A percentile compares a stretch with the other conserved stretches of the same genome.
These are phyloP conservation scores for Litoditis marina DNA, from an alignment of 2,888 invertebrate genomes.

Conservation along the genomic window DNA sequence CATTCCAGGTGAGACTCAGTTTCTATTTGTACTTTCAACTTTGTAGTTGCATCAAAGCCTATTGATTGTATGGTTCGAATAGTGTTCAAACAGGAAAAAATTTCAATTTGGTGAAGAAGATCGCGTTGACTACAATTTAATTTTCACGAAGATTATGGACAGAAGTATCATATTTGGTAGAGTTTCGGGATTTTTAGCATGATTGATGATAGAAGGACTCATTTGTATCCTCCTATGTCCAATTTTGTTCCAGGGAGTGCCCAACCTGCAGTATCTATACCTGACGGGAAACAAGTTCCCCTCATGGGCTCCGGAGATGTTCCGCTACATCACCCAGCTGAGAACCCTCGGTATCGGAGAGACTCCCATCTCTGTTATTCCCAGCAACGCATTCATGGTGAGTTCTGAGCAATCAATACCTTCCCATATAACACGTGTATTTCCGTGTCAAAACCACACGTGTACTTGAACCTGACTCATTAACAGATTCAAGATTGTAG, in stretches of 20 bases:
- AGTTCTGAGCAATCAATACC: background rate
- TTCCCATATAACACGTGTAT: too few species aligned
- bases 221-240: background rate
- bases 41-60: background rate
- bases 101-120: too few species aligned
- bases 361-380: slow-evolving; percentile 60
- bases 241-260: slow-evolving; percentile 41
- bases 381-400: slow-evolving; percentile 59
- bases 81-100: too few species aligned
- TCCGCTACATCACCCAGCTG: slow-evolving; percentile 56
- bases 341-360: slow-evolving; percentile 61
- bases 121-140: too few species aligned
- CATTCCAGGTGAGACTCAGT: slow-evolving; percentile 49
- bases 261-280: slow-evolving; percentile 60
- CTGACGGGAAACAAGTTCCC: slow-evolving; percentile 61
- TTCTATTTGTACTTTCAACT: background rate
- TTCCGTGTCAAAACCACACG: too few species aligned
- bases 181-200: too few species aligned
- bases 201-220: too few species aligned
- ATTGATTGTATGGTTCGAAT: too few species aligned
- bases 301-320: slow-evolving; percentile 60
- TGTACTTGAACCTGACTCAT: too few species aligned
- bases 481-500: too few species aligned
- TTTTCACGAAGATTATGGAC: too few species aligned
- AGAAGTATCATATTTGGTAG: too few species aligned